Conservation (phyloP, 2,113 vertebrate species). For the Leucoraja erinaceus region DNA sequence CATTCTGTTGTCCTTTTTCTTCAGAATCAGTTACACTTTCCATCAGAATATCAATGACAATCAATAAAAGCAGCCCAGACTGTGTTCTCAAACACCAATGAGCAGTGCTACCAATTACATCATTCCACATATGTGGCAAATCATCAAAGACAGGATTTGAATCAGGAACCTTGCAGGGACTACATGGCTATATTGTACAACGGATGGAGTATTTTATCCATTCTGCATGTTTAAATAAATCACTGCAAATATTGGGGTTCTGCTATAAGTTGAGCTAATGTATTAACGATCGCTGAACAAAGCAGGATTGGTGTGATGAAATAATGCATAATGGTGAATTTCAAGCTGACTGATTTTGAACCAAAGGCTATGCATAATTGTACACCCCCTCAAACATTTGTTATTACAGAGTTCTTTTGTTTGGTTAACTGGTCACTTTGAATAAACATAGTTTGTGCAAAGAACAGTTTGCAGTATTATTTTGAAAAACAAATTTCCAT, state of each 20-base stretch:
- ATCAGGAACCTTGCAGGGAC: background rate
- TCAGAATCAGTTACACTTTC: background rate
- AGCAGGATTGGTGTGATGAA: background rate
- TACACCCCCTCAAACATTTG: slow-evolving; percentile 30
- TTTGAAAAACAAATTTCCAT: slow-evolving; percentile 23
- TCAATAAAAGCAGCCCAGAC: background rate
- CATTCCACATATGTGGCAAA: background rate
- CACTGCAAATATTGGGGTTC: slow-evolving; percentile 2
- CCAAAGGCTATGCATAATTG: slow-evolving; percentile 13
- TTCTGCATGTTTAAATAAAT: background rate
- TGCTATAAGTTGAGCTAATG: background rate
- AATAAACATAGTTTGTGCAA: slow-evolving; percentile 21
- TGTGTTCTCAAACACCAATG: background rate
- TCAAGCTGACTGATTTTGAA: slow-evolving; percentile 29
- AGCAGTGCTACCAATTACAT: background rate
- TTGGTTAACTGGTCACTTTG: slow-evolving; percentile 35
- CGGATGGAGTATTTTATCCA: background rate
- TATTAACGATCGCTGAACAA: slow-evolving; percentile 16
- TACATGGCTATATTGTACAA: background rate
- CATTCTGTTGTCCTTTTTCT: background rate
- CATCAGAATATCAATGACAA: background rate
- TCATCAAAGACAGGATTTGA: background rate
- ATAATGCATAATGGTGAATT: slow-evolving; percentile 32
- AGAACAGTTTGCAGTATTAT: slow-evolving; percentile 21
- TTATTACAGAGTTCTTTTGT: slow-evolving; percentile 26